A percentile compares a stretch with the other conserved stretches of the same genome.
Conservation (phyloP, 2,888 invertebrate genomes). For the Parnassius apollo region DNA sequence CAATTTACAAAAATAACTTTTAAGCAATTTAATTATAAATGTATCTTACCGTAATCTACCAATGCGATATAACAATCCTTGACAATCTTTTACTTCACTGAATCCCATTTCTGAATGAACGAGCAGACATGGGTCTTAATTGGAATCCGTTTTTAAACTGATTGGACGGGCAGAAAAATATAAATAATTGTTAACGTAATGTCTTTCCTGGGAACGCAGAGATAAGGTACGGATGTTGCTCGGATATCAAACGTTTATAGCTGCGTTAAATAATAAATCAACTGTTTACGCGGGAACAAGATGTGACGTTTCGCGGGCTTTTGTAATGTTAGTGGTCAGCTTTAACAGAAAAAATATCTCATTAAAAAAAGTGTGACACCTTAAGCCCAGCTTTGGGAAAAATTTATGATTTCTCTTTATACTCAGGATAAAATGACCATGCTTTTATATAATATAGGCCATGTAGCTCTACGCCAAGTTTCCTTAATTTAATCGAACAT, state of each 20-base stretch:
- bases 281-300: constrained; percentile 14
- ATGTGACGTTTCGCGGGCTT: constrained; percentile 11
- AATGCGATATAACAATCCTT: constrained; percentile 18
- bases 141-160: constrained; percentile 16
- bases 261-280: constrained; percentile 7
- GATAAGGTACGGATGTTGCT: constrained; percentile 24
- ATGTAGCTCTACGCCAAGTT: too few relatives aligned
- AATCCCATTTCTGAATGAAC: constrained; percentile 19
- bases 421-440: too few relatives aligned
- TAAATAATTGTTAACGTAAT: constrained; percentile 18
- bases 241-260: constrained; percentile 24
- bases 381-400: not conserved
- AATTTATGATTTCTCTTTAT: too few relatives aligned
- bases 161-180: constrained; percentile 17
- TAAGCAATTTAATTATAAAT: not conserved
- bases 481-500: too few relatives aligned
- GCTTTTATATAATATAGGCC: not conserved
- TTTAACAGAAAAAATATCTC: not conserved
- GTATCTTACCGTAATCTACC: constrained; percentile 16
- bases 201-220: constrained; percentile 13
- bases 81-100: constrained; percentile 13
- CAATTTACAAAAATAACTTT: not conserved
- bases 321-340: not conserved
- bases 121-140: constrained; percentile 8
- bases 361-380: not conserved